Evolutionary conservation across 2,888 invertebrate species (phyloP).

Genomic region (Myopa tessellatipennis): DNA sequence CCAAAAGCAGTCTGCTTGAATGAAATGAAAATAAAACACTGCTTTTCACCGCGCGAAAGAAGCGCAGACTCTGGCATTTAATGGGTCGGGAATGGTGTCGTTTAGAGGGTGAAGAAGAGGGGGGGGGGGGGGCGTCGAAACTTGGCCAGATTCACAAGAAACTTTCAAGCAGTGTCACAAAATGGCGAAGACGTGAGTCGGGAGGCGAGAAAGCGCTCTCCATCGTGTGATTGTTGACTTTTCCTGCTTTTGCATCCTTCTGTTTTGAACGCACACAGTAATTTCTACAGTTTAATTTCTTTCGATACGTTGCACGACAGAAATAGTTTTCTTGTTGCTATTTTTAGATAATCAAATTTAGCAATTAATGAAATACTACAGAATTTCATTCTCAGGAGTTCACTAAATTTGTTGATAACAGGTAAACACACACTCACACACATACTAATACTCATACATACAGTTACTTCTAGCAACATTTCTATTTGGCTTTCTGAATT

Average conservation of each 20-base stretch:
- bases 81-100: not conserved
- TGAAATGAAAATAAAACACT: slow-evolving; percentile 15
- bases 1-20: slow-evolving; percentile 28
- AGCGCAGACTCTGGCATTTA: slow-evolving; percentile 15
- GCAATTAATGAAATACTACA: not conserved
- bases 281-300: not conserved
- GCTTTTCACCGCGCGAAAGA: not conserved
- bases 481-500: too few species aligned
- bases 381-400: not conserved
- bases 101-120: too few species aligned
- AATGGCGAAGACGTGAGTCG: too few species aligned
- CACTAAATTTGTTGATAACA: not conserved
- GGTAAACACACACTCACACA: not conserved
- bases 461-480: not conserved
- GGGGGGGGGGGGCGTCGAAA: not conserved
- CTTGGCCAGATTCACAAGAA: not conserved
- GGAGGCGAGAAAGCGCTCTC: too few species aligned
- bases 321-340: not conserved
- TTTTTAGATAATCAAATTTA: not conserved
- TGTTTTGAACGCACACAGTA: not conserved
- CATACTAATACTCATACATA: not conserved
- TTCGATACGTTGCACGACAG: not conserved
- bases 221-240: too few species aligned
- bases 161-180: not conserved
- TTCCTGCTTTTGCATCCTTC: too few species aligned